Evolutionary conservation across 2,888 invertebrate species (phyloP).

Genomic region (Callimorpha dominula): DNA sequence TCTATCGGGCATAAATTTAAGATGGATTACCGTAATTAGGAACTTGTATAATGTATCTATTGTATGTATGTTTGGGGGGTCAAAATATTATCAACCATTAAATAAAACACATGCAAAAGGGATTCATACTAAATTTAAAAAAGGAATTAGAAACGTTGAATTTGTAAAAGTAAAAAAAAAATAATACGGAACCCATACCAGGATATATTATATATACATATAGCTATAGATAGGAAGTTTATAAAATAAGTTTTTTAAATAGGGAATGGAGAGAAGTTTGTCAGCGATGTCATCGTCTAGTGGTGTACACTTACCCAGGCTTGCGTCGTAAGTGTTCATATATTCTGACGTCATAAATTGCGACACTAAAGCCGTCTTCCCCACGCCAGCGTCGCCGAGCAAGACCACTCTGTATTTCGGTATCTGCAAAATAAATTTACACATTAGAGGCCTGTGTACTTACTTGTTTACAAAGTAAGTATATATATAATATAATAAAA

Average conservation of each 20-base stretch:
- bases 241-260: slow-evolving; percentile 1
- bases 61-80: neutral
- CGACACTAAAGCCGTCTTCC: slow-evolving; percentile 95
- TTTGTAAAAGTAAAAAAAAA: neutral
- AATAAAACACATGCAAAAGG: neutral
- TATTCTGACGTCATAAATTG: slow-evolving; percentile 98
- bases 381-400: slow-evolving; percentile 94
- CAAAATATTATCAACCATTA: neutral
- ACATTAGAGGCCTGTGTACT: slow-evolving; percentile 1
- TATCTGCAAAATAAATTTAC: slow-evolving; percentile 66
- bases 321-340: slow-evolving; percentile 97
- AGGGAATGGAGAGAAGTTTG: slow-evolving; percentile 5
- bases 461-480: neutral
- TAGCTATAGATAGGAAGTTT: neutral
- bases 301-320: slow-evolving; percentile 89
- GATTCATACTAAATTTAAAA: neutral
- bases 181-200: neutral
- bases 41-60: neutral
- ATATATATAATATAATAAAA: neutral
- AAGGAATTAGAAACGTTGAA: neutral
- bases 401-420: slow-evolving; percentile 94
- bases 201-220: neutral
- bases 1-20: neutral
- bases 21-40: neutral
- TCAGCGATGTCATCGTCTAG: slow-evolving; percentile 7